Conservation (phyloP, 2,888 invertebrate genomes). For the Cephus sareptanus region DNA sequence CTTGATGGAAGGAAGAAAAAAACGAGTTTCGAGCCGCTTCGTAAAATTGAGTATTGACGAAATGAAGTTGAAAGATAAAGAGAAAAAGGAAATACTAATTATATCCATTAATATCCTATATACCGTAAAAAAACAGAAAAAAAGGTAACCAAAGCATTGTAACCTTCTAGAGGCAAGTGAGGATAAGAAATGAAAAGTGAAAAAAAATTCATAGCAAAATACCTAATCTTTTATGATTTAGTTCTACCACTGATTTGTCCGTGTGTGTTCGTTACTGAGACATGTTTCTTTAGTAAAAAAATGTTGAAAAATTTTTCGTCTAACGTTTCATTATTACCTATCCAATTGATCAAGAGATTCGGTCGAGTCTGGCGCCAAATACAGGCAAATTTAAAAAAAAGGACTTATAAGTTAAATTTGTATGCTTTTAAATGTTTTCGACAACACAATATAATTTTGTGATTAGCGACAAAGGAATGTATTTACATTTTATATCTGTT, state of each 20-base stretch:
- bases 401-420: too few relatives aligned
- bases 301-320: constrained; percentile 38
- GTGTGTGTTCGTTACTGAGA: constrained; percentile 71
- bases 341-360: too few relatives aligned
- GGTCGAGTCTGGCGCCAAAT: too few relatives aligned
- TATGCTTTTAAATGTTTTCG: too few relatives aligned
- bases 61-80: constrained; percentile 14
- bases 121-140: constrained; percentile 47
- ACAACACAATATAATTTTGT: too few relatives aligned
- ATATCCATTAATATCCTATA: constrained; percentile 59
- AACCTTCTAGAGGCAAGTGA: constrained; percentile 58
- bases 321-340: constrained; percentile 4
- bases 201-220: constrained; percentile 45
- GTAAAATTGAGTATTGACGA: constrained; percentile 42
- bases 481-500: too few relatives aligned
- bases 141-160: constrained; percentile 52
- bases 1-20: constrained; percentile 1
- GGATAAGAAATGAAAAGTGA: too few relatives aligned
- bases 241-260: constrained; percentile 67
- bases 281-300: constrained; percentile 72
- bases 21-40: constrained; percentile 41
- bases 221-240: constrained; percentile 58
- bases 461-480: too few relatives aligned
- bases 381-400: too few relatives aligned
- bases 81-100: constrained; percentile 37